These are phyloP conservation scores for Cryptomyrus ogoouensis DNA, from an alignment of 2,113 vertebrate species.

Conservation along the genomic window DNA sequence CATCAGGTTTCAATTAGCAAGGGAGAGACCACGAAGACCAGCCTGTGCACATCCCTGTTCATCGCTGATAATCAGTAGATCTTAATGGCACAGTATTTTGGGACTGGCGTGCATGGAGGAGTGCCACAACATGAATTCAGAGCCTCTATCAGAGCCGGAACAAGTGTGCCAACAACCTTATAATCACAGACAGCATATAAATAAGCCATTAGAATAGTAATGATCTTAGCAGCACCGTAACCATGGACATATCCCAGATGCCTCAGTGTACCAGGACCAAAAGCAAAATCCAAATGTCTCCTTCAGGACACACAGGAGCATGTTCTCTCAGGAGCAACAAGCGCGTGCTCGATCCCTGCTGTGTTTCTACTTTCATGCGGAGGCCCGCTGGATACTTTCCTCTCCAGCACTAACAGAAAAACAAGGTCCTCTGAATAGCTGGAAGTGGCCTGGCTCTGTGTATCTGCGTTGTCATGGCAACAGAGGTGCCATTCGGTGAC, in stretches of 20 bases:
- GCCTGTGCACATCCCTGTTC: not conserved
- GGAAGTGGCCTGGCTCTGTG: not conserved
- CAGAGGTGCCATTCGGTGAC: not conserved
- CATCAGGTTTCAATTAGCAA: not conserved
- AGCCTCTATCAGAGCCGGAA: not conserved
- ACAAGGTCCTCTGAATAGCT: not conserved
- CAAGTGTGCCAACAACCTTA: not conserved
- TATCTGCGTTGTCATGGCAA: conserved; percentile 4
- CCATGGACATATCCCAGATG: not conserved
- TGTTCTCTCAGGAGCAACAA: not conserved
- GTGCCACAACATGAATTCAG: not conserved
- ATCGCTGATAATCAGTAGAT: not conserved
- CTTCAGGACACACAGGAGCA: not conserved
- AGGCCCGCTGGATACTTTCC: not conserved
- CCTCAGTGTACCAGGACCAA: not conserved
- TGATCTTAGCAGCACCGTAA: not conserved
- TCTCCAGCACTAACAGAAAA: not conserved
- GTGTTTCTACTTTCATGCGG: not conserved
- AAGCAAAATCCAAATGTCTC: not conserved
- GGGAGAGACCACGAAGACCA: not conserved
- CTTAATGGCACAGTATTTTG: not conserved
- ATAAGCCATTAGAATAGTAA: not conserved
- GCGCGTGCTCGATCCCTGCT: not conserved
- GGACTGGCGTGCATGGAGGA: not conserved
- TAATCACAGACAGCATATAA: not conserved